Base-by-base conservation (phyloP, 2,888 invertebrate genomes). In the Allophyes oxyacanthae region DNA sequence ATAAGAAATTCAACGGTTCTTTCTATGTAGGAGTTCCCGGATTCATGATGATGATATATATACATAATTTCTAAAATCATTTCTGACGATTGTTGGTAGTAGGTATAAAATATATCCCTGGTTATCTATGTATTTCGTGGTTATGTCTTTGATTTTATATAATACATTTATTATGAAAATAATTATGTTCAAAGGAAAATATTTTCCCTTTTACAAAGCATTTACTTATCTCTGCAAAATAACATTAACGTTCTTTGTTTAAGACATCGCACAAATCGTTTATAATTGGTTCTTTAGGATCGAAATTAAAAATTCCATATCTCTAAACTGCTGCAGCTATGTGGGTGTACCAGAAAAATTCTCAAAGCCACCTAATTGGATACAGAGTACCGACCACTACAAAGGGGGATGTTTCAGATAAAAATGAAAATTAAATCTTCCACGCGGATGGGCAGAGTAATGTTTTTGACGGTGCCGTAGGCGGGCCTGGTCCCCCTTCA, bases 371-470 rank as follows among this genome's bases (percentile, higher is more conserved):
- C 89, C 91, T 93, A 93, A 93, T 93, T 93, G 93, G 93, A 93
- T 91, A 91, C 91, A 87, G 90, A 89, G 84, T 88, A 89, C 84
- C 87, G 87, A 91, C 93, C 93, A 88, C 93, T 92, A 93, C 94
- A 94, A 94, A 94, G 92, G 88, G 90, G 92, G 90, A 92, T 93
- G 93, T 93, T 94, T 92, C 90, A 94, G 94, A 94, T 94, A 94
- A 94, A 94, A 94, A 94, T 94, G 94, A 94, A 94, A 94, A 94
- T 94, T 94, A 94, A 94, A 94, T 94, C 94, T 94, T 94, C 94
- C 94, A 86, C 83, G 82, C 88, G 94, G 93, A 93, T 92, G 92
- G 84, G 88, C 91, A 91, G 89, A 91, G 92, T 93, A 93, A 94
- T 94, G 94, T 94, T 94, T 93, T 91, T 93, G 94, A 93, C 94